Evolutionary conservation across 2,888 invertebrate genomes (phyloP).

Genomic region (Cyaniris semiargus): DNA sequence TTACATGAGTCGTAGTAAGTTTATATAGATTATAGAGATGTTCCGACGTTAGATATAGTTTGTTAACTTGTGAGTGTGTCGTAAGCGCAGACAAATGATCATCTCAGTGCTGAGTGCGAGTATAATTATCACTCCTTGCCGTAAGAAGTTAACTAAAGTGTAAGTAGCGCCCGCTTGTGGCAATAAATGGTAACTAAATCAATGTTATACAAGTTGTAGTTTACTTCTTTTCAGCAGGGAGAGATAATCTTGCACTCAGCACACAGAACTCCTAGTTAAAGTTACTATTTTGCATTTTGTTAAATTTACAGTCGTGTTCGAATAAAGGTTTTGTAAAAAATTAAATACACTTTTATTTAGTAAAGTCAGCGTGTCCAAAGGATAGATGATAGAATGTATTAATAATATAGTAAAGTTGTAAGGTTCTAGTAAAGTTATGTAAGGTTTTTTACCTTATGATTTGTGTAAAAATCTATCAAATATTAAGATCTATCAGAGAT

Average conservation of each 20-base stretch:
- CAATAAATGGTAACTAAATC: background rate
- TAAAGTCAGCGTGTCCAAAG: background rate
- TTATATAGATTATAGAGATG: conserved; percentile 33
- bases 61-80: conserved; percentile 40
- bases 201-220: background rate
- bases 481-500: too few relatives aligned
- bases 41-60: conserved; percentile 37
- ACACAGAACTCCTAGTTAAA: conserved; percentile 58
- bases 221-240: background rate
- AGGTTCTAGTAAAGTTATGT: too few relatives aligned
- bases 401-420: too few relatives aligned
- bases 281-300: conserved; percentile 77
- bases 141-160: background rate
- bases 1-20: too few relatives aligned
- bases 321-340: conserved; percentile 62
- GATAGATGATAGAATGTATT: background rate
- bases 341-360: conserved; percentile 10
- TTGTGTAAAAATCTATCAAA: too few relatives aligned
- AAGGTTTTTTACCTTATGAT: too few relatives aligned
- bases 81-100: conserved; percentile 21
- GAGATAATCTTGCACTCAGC: conserved; percentile 31
- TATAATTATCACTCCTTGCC: background rate
- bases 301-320: conserved; percentile 76
- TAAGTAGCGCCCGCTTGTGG: background rate
- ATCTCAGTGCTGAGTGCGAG: background rate